Percentiles rank a stretch among this genome's conserved stretches.
Evolutionary conservation across 2,888 invertebrate species (phyloP).

Genomic region (Andricus curvator): DNA sequence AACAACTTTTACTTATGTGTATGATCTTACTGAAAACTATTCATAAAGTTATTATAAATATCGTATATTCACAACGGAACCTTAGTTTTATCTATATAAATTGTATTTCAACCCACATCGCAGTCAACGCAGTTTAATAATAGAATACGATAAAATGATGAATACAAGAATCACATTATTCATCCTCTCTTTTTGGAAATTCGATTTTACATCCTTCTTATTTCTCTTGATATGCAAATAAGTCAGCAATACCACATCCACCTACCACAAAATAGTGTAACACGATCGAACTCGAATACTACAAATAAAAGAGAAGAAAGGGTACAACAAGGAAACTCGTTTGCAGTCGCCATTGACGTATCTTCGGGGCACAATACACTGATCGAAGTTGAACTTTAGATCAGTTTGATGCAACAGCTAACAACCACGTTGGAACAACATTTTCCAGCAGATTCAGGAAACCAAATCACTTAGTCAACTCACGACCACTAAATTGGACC

Average conservation of each 20-base stretch:
- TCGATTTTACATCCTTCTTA: neutral
- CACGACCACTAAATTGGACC: slow-evolving; percentile 20
- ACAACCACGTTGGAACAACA: slow-evolving; percentile 2
- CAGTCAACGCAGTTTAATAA: neutral
- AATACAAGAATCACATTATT: neutral
- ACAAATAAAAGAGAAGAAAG: slow-evolving; percentile 12
- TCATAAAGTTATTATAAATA: neutral
- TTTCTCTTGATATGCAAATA: slow-evolving; percentile 18
- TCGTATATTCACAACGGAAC: no score
- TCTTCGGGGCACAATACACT: neutral
- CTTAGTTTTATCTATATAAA: neutral
- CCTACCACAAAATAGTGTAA: slow-evolving; percentile 21
- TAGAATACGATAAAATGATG: neutral
- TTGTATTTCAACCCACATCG: neutral
- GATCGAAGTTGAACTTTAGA: slow-evolving; percentile 27
- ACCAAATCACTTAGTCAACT: slow-evolving; percentile 34
- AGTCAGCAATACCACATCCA: slow-evolving; percentile 12
- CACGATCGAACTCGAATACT: slow-evolving; percentile 16
- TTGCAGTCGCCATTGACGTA: slow-evolving; percentile 12
- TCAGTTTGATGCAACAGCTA: slow-evolving; percentile 18
- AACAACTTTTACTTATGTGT: no score
- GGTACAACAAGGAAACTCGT: neutral
- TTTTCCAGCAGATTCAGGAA: slow-evolving; percentile 10
- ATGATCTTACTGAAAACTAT: neutral
- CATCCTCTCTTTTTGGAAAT: neutral